Percentiles rank a stretch among this genome's conserved stretches.
These are phyloP conservation scores for Paedocypris sp. DNA, from an alignment of 2,113 vertebrate species.

Conservation along the genomic window DNA sequence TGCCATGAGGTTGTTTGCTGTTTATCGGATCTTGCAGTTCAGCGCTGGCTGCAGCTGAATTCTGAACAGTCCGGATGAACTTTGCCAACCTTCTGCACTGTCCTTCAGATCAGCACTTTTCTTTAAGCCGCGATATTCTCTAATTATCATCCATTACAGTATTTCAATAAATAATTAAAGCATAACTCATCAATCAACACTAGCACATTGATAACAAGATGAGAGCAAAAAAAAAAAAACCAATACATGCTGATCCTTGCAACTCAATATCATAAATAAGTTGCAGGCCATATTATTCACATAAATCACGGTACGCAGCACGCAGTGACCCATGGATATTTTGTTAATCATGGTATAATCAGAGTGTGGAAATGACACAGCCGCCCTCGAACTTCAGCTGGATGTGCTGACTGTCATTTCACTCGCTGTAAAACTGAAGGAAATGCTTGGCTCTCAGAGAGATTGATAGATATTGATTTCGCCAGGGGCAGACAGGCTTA, in stretches of 20 bases:
- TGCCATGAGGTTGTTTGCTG: neutral
- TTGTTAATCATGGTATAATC: conserved; percentile 13
- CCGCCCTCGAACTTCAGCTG: neutral
- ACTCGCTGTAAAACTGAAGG: conserved; percentile 3
- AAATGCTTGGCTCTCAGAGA: conserved; percentile 10
- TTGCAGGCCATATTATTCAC: conserved; percentile 22
- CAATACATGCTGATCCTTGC: conserved; percentile 27
- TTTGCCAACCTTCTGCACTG: conserved; percentile 20
- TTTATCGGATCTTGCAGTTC: neutral
- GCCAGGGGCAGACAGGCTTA: conserved; percentile 4
- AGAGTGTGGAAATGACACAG: neutral
- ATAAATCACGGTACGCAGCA: conserved; percentile 29
- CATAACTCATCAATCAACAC: conserved; percentile 38
- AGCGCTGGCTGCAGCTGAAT: neutral
- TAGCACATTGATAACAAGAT: conserved; percentile 32
- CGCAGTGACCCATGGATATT: conserved; percentile 5
- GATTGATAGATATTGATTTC: conserved; percentile 27
- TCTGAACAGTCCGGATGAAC: neutral
- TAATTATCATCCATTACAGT: conserved; percentile 36
- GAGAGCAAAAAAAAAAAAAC: conserved; percentile 21
- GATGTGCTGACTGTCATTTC: neutral
- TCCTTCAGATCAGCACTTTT: conserved; percentile 32
- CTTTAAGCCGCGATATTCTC: conserved; percentile 22
- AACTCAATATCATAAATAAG: conserved; percentile 25
- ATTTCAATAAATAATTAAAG: conserved; percentile 43